Base-by-base conservation (phyloP, 53 echinoderm and acorn worm species). In the Pentamera pediparva region DNA sequence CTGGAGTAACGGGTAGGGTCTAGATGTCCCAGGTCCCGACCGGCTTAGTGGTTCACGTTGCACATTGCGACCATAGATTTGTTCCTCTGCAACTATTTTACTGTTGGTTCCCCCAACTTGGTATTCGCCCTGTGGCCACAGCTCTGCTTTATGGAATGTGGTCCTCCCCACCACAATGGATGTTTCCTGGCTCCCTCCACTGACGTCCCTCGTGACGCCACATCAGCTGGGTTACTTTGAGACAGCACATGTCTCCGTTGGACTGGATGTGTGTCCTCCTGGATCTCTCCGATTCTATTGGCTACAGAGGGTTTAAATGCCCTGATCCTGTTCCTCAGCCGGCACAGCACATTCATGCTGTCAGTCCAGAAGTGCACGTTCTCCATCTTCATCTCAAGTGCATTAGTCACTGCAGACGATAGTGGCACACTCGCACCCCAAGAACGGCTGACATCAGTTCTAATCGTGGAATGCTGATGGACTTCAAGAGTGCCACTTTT, bases 401-500 rank as follows among this genome's bases (percentile, higher is more conserved):
- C 54, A 20, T 18, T 54, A n/a, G 33, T 37, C 20, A 31, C 8
- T 32, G 43, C 29, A 17, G 26, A 25, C 25, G 45, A n/a, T n/a
- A n/a, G n/a, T n/a, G n/a, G n/a, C n/a, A 18, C 11, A 52, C 18
- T 7, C 34, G 50, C 18, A 52, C 21, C 31, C 51, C 31, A 6
- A 73, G 26, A 27, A 73, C 35, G 0, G 74, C 74, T 9, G 32
- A 51, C 36, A 54, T 32, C 20, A 73, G 43, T 40, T 65, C 67
- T 7, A 65, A 40, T 65, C 67, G 35, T 37, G 67, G 6, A 24
- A 65, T 65, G 7, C 37, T 65, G 6, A 40, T 65, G 35, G 70
- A 4, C 48, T 48, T 70, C 31, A 70, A 20, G 25, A 49, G 70
- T 45, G 74, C 74, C 2, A 73, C 70, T 0, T 70, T 48, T 17